Evolutionary conservation across 2,888 invertebrate species (phyloP).

Genomic region (Eupithecia centaureata): DNA sequence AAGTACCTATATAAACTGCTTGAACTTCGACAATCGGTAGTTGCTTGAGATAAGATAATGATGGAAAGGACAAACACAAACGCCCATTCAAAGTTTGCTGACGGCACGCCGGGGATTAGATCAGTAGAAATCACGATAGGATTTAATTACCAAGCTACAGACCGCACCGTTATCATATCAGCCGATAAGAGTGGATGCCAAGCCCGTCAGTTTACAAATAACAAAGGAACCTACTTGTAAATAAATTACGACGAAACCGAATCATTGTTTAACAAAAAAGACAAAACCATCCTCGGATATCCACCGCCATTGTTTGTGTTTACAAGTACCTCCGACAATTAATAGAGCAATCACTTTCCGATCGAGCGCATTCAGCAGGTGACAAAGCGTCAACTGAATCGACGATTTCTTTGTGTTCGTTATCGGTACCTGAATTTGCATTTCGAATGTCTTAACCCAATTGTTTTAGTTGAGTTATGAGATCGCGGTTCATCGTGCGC

Average conservation of each 20-base stretch:
- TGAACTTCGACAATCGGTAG: constrained; percentile 27
- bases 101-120: constrained; percentile 39
- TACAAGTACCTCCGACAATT: constrained; percentile 65
- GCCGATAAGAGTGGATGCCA: constrained; percentile 51
- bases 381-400: constrained; percentile 57
- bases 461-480: constrained; percentile 52
- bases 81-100: constrained; percentile 35
- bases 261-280: constrained; percentile 57
- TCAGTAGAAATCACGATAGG: constrained; percentile 41
- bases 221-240: constrained; percentile 60
- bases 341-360: constrained; percentile 71
- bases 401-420: constrained; percentile 63
- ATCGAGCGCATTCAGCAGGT: constrained; percentile 68
- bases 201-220: constrained; percentile 52
- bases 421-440: constrained; percentile 59
- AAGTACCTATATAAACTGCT: constrained; percentile 19
- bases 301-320: constrained; percentile 71
- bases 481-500: constrained; percentile 48
- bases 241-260: constrained; percentile 62
- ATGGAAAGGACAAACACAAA: constrained; percentile 34
- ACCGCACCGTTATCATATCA: constrained; percentile 47
- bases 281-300: constrained; percentile 62
- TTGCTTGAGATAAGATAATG: constrained; percentile 38
- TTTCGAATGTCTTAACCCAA: constrained; percentile 53
- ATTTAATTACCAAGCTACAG: constrained; percentile 47